Evolutionary conservation across 2,113 vertebrate species (phyloP).

Genomic region (Thermophis baileyi): DNA sequence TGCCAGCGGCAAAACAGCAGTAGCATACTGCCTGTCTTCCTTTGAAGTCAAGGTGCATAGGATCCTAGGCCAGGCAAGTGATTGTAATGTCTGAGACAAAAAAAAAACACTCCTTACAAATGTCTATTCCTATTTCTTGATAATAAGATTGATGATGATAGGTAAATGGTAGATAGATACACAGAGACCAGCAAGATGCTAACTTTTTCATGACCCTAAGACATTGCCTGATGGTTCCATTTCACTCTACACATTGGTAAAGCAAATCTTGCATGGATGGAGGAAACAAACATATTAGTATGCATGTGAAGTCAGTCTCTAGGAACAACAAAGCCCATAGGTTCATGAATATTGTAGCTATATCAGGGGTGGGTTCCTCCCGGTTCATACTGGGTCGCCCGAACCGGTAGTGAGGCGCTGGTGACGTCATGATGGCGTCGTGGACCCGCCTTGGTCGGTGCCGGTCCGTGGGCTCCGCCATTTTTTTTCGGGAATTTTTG

Average conservation of each 20-base stretch:
- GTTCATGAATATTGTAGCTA: neutral
- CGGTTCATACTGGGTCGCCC: too few relatives aligned
- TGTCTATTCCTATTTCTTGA: neutral
- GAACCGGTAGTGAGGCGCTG: too few relatives aligned
- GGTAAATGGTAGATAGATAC: neutral
- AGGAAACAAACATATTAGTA: neutral
- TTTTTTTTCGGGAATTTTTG: too few relatives aligned
- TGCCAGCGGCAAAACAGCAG: neutral
- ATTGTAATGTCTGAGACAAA: neutral
- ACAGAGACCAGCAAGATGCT: neutral
- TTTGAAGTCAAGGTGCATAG: neutral
- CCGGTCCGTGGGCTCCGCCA: too few relatives aligned
- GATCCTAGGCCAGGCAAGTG: neutral
- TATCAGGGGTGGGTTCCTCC: too few relatives aligned
- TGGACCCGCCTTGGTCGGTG: too few relatives aligned
- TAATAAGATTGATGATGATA: neutral
- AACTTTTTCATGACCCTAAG: neutral
- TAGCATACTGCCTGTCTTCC: neutral
- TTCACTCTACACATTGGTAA: neutral
- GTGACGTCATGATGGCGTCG: too few relatives aligned
- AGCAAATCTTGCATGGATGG: neutral
- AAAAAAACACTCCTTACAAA: neutral
- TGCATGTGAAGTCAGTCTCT: neutral
- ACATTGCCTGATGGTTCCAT: neutral
- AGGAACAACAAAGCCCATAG: neutral